These are phyloP conservation scores for Temnothorax unifasciatus DNA, from an alignment of 2,888 invertebrate genomes.

Conservation along the genomic window DNA sequence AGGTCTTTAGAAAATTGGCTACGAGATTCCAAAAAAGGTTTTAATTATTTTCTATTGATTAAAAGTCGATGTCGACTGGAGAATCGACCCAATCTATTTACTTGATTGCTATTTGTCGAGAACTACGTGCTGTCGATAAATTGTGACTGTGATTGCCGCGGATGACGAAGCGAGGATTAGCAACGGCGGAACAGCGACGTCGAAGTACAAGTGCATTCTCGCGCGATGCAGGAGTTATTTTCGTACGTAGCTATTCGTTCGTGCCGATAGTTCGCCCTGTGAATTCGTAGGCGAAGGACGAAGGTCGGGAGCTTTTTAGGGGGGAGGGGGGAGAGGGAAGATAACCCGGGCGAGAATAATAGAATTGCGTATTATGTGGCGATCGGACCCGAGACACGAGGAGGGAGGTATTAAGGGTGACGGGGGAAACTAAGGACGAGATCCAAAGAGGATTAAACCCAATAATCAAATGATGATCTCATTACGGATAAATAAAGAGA, in stretches of 20 bases:
- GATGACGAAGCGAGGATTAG: not conserved
- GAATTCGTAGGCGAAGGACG: constrained; percentile 9
- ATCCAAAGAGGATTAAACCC: constrained; percentile 86
- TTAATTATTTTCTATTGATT: constrained; percentile 26
- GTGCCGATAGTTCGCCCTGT: constrained; percentile 62
- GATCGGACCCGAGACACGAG: constrained; percentile 60
- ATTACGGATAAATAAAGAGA: constrained; percentile 85
- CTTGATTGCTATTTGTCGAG: not conserved
- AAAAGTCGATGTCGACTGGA: not conserved
- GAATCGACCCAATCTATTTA: not conserved
- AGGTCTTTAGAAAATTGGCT: not conserved
- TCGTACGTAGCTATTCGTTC: constrained; percentile 48
- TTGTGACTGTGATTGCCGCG: constrained; percentile 49
- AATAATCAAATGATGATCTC: constrained; percentile 86
- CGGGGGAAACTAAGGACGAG: constrained; percentile 82
- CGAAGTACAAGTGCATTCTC: constrained; percentile 62
- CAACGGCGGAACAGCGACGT: constrained; percentile 8
- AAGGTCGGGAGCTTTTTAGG: not conserved
- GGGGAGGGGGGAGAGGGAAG: not conserved
- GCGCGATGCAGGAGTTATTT: constrained; percentile 35
- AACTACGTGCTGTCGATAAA: constrained; percentile 8
- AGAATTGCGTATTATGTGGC: constrained; percentile 60
- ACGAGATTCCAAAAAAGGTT: constrained; percentile 17
- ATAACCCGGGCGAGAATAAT: constrained; percentile 58
- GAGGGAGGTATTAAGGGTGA: constrained; percentile 67